Evolutionary conservation across 92 coral and sea anemone species (phyloP).

Genomic region (Actinostola sp.): DNA sequence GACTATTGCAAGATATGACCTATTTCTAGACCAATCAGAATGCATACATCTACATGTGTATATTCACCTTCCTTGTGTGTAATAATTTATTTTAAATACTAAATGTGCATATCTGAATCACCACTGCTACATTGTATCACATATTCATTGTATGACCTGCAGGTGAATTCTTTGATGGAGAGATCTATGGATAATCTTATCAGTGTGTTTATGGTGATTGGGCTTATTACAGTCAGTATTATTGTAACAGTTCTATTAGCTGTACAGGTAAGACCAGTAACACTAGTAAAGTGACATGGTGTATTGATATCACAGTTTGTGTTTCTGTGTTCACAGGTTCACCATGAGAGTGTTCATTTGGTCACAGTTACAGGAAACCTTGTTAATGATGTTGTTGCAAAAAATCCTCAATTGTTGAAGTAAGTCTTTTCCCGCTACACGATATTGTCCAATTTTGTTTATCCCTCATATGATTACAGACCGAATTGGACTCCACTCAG

Average conservation of each 20-base stretch:
- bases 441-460: no score
- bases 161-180: slow-evolving; percentile 89
- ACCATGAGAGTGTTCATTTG: slow-evolving; percentile 91
- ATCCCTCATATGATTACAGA: no score
- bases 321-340: slow-evolving; percentile 60
- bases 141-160: background rate
- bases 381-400: slow-evolving; percentile 88
- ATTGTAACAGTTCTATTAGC: slow-evolving; percentile 85
- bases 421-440: no score
- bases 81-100: no score
- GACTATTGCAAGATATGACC: no score
- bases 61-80: no score
- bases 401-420: slow-evolving; percentile 90
- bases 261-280: slow-evolving; percentile 71
- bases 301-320: no score
- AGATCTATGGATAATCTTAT: slow-evolving; percentile 86
- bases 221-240: slow-evolving; percentile 75
- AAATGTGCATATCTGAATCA: no score
- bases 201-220: slow-evolving; percentile 87
- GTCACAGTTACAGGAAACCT: slow-evolving; percentile 94
- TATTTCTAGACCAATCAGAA: no score
- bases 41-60: no score
- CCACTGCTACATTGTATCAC: no score
- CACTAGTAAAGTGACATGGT: no score
- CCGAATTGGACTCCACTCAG: background rate